Conservation (phyloP, 2,113 vertebrate genomes). For the Smithornis capensis region DNA sequence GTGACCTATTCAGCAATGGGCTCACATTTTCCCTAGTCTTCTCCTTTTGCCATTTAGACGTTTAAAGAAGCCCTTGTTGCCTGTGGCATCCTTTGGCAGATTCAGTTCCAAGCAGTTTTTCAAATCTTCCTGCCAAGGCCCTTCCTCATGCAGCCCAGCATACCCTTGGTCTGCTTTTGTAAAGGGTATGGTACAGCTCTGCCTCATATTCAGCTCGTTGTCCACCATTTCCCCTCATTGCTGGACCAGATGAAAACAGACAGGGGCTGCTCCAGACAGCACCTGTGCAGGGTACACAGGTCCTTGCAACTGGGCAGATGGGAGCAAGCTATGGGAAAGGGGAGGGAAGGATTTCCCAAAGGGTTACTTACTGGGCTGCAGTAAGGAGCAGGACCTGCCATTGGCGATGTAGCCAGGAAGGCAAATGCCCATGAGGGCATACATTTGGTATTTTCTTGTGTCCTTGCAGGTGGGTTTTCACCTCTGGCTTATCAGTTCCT, state of each 20-base stretch:
- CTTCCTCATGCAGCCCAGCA: not conserved
- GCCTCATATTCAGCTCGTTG: not conserved
- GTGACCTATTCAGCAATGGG: not conserved
- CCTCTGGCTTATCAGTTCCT: not conserved
- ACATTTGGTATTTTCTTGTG: not conserved
- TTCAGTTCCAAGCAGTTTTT: not conserved
- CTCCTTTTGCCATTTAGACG: not conserved
- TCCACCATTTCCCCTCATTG: accelerated
- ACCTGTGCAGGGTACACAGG: no score
- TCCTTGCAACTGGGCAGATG: not conserved
- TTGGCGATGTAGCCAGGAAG: no score
- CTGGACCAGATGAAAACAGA: not conserved
- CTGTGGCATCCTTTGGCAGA: not conserved
- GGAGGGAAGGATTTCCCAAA: not conserved
- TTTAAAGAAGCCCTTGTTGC: not conserved
- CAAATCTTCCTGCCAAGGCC: not conserved
- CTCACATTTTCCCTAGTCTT: not conserved
- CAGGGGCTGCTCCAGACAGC: not conserved
- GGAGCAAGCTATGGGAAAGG: not conserved
- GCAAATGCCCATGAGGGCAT: not conserved
- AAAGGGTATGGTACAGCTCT: not conserved
- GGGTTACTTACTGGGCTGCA: not conserved
- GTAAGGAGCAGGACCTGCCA: no score
- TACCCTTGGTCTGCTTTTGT: not conserved
- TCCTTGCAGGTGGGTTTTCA: not conserved